Evolutionary conservation across 2,888 invertebrate species (phyloP).

Genomic region (Leistus spinibarbis): DNA sequence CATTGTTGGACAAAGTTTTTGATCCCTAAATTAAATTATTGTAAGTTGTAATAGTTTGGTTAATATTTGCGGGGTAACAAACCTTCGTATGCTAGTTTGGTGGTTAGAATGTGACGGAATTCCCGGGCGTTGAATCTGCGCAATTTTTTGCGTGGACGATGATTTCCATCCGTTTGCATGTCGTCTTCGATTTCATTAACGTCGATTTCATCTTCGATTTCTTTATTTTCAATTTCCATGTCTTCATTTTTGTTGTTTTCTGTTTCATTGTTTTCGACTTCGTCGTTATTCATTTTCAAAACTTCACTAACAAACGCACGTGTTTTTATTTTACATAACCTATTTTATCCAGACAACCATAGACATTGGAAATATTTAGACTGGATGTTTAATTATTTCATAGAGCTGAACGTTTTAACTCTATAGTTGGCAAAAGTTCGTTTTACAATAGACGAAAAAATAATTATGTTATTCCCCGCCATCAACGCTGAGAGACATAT

Average conservation of each 20-base stretch:
- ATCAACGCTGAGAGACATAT: too few species aligned
- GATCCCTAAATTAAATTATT: too few species aligned
- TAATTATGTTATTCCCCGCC: too few species aligned
- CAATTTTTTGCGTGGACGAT: slow-evolving; percentile 47
- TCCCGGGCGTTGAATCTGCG: slow-evolving; percentile 63
- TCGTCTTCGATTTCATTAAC: background rate
- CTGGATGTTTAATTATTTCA: too few species aligned
- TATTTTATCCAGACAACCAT: background rate
- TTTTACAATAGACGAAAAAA: too few species aligned
- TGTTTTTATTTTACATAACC: background rate
- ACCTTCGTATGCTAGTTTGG: slow-evolving; percentile 65
- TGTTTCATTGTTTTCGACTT: background rate
- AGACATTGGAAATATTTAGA: too few species aligned
- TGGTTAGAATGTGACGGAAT: slow-evolving; percentile 63
- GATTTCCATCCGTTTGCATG: background rate
- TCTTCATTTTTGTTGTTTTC: slow-evolving; percentile 8
- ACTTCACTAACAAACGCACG: background rate
- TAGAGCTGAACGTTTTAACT: too few species aligned
- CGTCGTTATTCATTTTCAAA: background rate
- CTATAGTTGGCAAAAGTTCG: too few species aligned
- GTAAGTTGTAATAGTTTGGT: slow-evolving; percentile 33
- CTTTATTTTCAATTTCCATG: slow-evolving; percentile 1
- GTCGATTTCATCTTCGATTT: background rate
- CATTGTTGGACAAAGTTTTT: slow-evolving; percentile 68
- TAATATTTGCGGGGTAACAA: slow-evolving; percentile 45